These are phyloP conservation scores for Pteropus alecto DNA, from an alignment of 2,113 vertebrate genomes.

Conservation along the genomic window DNA sequence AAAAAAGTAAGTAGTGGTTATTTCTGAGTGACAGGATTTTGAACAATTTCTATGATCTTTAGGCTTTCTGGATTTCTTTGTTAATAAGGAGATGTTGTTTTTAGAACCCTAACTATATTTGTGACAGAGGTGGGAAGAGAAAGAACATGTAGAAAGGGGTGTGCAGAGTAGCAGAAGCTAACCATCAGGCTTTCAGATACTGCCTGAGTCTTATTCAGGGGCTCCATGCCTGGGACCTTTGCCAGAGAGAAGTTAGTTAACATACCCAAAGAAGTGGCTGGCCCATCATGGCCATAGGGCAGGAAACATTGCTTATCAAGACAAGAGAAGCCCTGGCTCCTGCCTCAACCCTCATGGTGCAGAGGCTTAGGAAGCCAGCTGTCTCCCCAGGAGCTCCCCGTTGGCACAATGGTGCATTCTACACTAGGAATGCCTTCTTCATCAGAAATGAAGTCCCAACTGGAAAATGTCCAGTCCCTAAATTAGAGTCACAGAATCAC, in stretches of 20 bases:
- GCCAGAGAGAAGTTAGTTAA: background rate
- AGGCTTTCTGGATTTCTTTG: background rate
- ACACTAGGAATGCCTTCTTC: background rate
- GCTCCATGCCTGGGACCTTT: background rate
- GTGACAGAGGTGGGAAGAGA: background rate
- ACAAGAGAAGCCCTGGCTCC: background rate
- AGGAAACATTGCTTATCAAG: background rate
- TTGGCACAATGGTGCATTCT: background rate
- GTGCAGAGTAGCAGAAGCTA: background rate
- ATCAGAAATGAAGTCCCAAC: background rate
- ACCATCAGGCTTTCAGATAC: background rate
- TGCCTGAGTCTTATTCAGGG: background rate
- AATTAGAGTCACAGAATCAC: background rate
- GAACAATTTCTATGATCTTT: background rate
- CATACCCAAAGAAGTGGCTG: background rate
- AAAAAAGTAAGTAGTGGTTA: background rate
- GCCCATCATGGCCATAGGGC: background rate
- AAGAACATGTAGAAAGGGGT: fast-evolving
- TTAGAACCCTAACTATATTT: background rate
- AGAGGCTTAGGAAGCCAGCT: background rate
- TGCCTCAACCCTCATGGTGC: background rate
- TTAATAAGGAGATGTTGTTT: background rate
- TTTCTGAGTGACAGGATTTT: background rate
- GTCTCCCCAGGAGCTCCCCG: background rate
- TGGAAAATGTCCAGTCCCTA: background rate